Base-by-base conservation (phyloP, 2,797 vertebrate species). In the Scomberomorus guttatus region DNA sequence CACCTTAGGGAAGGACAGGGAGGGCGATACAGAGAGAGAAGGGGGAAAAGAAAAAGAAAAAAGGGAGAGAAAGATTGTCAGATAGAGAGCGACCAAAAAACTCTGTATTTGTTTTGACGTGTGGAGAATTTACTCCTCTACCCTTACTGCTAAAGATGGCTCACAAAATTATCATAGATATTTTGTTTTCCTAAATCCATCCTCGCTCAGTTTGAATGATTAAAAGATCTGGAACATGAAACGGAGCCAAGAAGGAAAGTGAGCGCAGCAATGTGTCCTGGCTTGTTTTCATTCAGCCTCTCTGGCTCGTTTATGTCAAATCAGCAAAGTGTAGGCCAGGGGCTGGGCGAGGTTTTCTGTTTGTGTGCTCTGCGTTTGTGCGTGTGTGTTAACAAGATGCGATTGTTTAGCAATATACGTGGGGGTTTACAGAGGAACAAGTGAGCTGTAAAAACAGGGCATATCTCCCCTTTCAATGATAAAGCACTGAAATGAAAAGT, bases 221-320 rank as follows among this genome's bases (percentile, higher is more conserved):
- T 27, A 72, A 78, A 69, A 55, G 57, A 88, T 82, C 46, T 77
- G 58, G 77, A 71, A 77, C 64, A 44, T 24, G 62, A 63, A 77
- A 22, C 1, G 0, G 52, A 80, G 75, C 81, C 61, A 80, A 67
- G 72, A 77, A 82, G 44, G 70, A 85, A 87, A 85, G 71, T 0
- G 25, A 79, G 68, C 82, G 72, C 67, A 13, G 85, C 46, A 91
- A 94, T 93, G 80, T 91, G 95, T 93, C 90, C 91, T 63, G 92
- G 90, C 95, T 91, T 93, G 94, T 94, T 93, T 93, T 90, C 80
- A 90, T 87, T 90, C 88, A 85, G 90, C 79, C 66, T 89, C 86
- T 84, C 81, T 72, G 6, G 79, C 87, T 85, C 92, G 86, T 87
- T 95, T 87, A 79, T 94, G 93, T 94, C 92, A 93, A 92, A 94